These are phyloP conservation scores for Odontamblyopus rebecca DNA, from an alignment of 2,797 vertebrate species.

Conservation along the genomic window DNA sequence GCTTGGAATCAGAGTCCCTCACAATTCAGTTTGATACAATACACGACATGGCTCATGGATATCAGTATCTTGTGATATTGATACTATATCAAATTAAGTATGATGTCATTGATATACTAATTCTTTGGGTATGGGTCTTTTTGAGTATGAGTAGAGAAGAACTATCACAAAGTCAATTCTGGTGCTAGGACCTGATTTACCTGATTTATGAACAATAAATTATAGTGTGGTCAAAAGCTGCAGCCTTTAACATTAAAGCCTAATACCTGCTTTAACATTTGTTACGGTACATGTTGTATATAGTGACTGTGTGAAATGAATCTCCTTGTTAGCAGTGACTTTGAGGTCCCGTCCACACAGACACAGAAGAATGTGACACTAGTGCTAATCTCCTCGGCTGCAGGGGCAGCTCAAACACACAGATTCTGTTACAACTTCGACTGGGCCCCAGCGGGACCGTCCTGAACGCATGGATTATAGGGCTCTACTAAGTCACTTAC, in stretches of 20 bases:
- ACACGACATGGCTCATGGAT: too few species aligned
- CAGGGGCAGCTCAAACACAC: constrained; percentile 87
- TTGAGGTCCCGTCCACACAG: constrained; percentile 68
- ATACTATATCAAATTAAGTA: too few species aligned
- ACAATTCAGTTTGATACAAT: too few species aligned
- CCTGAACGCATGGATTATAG: constrained; percentile 74
- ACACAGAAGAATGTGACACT: constrained; percentile 88
- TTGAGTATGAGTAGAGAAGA: background rate
- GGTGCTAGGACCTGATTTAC: background rate
- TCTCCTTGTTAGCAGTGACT: constrained; percentile 60
- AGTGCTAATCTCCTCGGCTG: constrained; percentile 90
- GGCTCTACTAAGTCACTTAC: constrained; percentile 67
- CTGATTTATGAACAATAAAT: constrained; percentile 6
- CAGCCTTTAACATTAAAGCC: background rate
- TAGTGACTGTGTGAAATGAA: constrained; percentile 33
- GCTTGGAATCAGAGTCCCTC: too few species aligned
- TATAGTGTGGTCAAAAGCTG: background rate
- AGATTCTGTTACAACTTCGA: constrained; percentile 92
- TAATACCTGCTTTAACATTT: constrained; percentile 9
- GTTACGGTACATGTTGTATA: constrained; percentile 10
- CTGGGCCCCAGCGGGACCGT: constrained; percentile 87
- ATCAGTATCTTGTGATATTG: too few species aligned
- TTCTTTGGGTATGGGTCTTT: too few species aligned
- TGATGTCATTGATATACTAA: too few species aligned
- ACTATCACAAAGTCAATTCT: background rate